phyloP scores from a whole-genome alignment of 2,888 invertebrate genomes.

The Ceramica pisi region DNA sequence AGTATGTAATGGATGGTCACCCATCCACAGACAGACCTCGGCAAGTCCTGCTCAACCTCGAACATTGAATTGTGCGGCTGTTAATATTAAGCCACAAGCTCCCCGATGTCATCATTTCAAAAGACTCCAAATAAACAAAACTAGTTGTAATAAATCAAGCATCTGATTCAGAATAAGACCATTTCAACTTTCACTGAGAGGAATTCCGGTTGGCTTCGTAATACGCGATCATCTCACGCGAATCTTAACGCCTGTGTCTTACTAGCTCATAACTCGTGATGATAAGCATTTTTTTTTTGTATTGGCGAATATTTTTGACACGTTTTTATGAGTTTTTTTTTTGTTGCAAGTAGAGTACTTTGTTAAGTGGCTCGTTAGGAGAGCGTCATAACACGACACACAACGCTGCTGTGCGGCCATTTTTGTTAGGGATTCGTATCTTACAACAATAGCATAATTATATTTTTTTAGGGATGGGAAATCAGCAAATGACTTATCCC shows the following conservation, averaged over 20 bases:
- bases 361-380: too few relatives aligned
- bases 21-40: too few relatives aligned
- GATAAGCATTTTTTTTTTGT: background rate
- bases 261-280: slow-evolving; percentile 21
- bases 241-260: slow-evolving; percentile 46
- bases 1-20: background rate
- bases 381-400: too few relatives aligned
- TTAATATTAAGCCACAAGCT: too few relatives aligned
- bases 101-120: background rate
- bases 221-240: slow-evolving; percentile 46
- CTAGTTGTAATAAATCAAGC: slow-evolving; percentile 30
- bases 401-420: too few relatives aligned
- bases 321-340: background rate
- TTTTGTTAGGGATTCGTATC: too few relatives aligned
- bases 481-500: too few relatives aligned
- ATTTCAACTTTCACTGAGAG: slow-evolving; percentile 54
- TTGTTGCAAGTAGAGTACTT: background rate
- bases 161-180: slow-evolving; percentile 33
- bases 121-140: slow-evolving; percentile 4
- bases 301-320: background rate
- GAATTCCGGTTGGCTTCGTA: slow-evolving; percentile 53
- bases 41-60: too few relatives aligned
- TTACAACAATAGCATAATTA: too few relatives aligned
- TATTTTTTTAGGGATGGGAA: too few relatives aligned
- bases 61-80: too few relatives aligned